These are phyloP conservation scores for Lordiphosa mommai DNA, from an alignment of 1,140 invertebrate species.

Conservation along the genomic window DNA sequence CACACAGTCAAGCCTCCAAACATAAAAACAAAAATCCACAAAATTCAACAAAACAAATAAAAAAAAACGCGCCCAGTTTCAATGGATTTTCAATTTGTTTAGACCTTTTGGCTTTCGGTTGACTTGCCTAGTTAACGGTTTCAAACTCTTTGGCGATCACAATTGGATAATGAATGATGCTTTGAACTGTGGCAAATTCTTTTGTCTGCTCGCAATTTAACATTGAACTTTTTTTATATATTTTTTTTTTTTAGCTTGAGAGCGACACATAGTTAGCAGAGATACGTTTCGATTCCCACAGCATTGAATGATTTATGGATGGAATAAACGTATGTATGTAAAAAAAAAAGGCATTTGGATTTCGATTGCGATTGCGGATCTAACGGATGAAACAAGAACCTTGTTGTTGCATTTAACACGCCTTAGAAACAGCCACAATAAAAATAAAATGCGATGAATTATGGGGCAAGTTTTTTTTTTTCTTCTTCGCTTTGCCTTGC, in stretches of 20 bases:
- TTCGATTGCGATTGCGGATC: slow-evolving; percentile 61
- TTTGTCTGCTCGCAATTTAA: slow-evolving; percentile 60
- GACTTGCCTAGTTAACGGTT: slow-evolving; percentile 64
- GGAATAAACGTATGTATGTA: slow-evolving; percentile 43
- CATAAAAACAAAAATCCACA: too few species aligned
- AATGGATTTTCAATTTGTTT: slow-evolving; percentile 55
- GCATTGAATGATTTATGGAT: slow-evolving; percentile 73
- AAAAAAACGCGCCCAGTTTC: too few species aligned
- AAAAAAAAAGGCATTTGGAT: slow-evolving; percentile 49
- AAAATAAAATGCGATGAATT: slow-evolving; percentile 69
- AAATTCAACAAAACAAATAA: too few species aligned
- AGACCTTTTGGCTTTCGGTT: slow-evolving; percentile 56
- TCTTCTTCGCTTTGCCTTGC: neutral
- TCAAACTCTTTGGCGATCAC: slow-evolving; percentile 38
- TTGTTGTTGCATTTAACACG: slow-evolving; percentile 74
- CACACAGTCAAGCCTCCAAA: too few species aligned
- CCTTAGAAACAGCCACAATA: slow-evolving; percentile 43
- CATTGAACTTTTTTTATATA: slow-evolving; percentile 64
- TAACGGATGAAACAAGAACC: slow-evolving; percentile 77
- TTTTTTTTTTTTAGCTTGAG: slow-evolving; percentile 32
- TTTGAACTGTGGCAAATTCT: slow-evolving; percentile 75
- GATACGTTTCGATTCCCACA: slow-evolving; percentile 64
- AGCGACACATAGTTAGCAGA: slow-evolving; percentile 13
- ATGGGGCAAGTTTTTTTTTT: slow-evolving; percentile 63
- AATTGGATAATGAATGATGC: slow-evolving; percentile 71